These are phyloP conservation scores for Luperina testacea DNA, from an alignment of 2,888 invertebrate species.

Conservation along the genomic window DNA sequence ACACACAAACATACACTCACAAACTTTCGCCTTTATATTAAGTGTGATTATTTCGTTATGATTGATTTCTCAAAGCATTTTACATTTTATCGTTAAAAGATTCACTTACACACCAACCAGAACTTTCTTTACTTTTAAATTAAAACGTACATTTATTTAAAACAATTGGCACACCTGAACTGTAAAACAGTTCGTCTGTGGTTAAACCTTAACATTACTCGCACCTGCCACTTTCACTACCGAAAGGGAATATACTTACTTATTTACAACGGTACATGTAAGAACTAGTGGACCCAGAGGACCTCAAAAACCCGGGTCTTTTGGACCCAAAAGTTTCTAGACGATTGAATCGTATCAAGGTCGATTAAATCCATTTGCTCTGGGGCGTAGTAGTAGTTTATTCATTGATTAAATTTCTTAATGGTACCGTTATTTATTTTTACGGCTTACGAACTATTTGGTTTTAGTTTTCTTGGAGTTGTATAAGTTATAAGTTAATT, in stretches of 20 bases:
- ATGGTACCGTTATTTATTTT: conserved; percentile 24
- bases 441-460: conserved; percentile 18
- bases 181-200: neutral
- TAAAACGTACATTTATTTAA: neutral
- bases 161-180: neutral
- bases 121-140: neutral
- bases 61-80: no score
- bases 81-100: no score
- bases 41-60: no score
- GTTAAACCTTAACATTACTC: neutral
- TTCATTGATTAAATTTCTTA: conserved; percentile 27
- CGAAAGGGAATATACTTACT: neutral
- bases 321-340: conserved; percentile 47
- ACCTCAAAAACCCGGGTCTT: conserved; percentile 5
- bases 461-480: no score
- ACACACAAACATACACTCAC: no score
- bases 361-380: conserved; percentile 50
- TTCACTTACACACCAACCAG: neutral
- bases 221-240: conserved; percentile 12
- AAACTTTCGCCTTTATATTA: no score
- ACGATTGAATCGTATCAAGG: conserved; percentile 41
- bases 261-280: conserved; percentile 12
- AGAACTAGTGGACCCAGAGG: conserved; percentile 1
- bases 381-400: conserved; percentile 5
- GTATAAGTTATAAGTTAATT: no score